A percentile compares a stretch with the other conserved stretches of the same genome.
Evolutionary conservation across 2,888 invertebrate species (phyloP).

Genomic region (Pyrocoelia pectoralis): DNA sequence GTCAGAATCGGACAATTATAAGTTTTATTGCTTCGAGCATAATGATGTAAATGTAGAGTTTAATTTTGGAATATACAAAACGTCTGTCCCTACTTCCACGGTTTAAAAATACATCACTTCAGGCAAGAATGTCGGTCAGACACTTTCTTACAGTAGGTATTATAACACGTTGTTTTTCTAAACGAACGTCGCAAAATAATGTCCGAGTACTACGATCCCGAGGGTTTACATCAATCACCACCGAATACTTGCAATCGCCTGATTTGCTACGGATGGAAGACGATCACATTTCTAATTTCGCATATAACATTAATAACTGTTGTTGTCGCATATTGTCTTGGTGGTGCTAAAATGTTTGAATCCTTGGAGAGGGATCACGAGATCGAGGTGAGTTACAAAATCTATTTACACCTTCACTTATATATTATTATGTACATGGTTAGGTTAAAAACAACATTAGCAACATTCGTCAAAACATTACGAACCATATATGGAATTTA

Average conservation of each 20-base stretch:
- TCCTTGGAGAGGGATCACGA: conserved; percentile 79
- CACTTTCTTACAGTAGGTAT: conserved; percentile 2
- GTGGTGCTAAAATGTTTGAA: conserved; percentile 87
- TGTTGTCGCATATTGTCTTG: conserved; percentile 89
- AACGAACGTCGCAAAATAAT: conserved; percentile 22
- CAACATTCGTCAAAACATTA: conserved; percentile 75
- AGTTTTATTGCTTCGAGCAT: too few relatives aligned
- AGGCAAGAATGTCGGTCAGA: conserved; percentile 16
- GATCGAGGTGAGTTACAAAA: conserved; percentile 65
- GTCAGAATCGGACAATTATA: too few relatives aligned
- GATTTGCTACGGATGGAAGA: conserved; percentile 78
- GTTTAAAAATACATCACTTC: conserved; percentile 32
- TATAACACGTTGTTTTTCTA: not conserved
- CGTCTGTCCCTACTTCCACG: conserved; percentile 25
- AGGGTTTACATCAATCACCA: conserved; percentile 48
- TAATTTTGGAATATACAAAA: conserved; percentile 31
- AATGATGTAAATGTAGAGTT: conserved; percentile 9
- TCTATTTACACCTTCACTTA: too few relatives aligned
- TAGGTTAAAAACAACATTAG: conserved; percentile 82
- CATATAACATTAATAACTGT: conserved; percentile 87
- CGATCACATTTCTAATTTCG: conserved; percentile 85
- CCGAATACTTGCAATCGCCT: conserved; percentile 64
- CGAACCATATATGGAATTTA: conserved; percentile 80
- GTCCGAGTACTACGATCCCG: conserved; percentile 55
- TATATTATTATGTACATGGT: not conserved